These are phyloP conservation scores for Echinops telfairi DNA, from an alignment of 2,113 vertebrate genomes.

Conservation along the genomic window DNA sequence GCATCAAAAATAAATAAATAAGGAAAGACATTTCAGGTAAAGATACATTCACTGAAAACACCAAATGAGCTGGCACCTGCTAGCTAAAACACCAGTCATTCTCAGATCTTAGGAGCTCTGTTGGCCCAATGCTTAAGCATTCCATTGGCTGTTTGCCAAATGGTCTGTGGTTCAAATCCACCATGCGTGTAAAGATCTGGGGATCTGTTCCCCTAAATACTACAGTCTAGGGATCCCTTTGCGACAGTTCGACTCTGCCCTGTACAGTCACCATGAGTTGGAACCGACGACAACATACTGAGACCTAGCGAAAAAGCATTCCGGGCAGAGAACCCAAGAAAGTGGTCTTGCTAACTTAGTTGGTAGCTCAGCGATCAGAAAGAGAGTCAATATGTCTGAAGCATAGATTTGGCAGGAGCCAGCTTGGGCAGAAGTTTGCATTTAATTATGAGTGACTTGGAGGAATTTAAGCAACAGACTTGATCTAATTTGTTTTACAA, in stretches of 20 bases:
- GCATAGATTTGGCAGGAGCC: neutral
- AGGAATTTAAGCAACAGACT: neutral
- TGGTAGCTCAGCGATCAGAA: neutral
- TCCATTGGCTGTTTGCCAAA: neutral
- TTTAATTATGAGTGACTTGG: neutral
- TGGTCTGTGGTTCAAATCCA: neutral
- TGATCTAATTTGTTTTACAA: neutral
- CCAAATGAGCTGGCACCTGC: too few relatives aligned
- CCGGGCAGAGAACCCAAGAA: neutral
- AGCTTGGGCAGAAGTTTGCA: neutral
- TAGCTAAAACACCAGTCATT: neutral
- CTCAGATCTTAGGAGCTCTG: neutral
- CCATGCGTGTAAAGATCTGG: neutral
- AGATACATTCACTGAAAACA: neutral
- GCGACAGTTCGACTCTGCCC: neutral
- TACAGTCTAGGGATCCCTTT: neutral
- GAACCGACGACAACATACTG: neutral
- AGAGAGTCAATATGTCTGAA: neutral
- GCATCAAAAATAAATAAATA: conserved; percentile 17
- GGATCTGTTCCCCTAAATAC: neutral
- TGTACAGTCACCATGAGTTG: neutral
- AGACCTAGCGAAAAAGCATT: neutral
- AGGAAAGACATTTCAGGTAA: neutral
- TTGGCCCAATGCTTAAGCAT: neutral
- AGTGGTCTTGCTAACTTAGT: neutral